Evolutionary conservation across 2,797 vertebrate genomes (phyloP).

Genomic region (Silurus aristotelis): DNA sequence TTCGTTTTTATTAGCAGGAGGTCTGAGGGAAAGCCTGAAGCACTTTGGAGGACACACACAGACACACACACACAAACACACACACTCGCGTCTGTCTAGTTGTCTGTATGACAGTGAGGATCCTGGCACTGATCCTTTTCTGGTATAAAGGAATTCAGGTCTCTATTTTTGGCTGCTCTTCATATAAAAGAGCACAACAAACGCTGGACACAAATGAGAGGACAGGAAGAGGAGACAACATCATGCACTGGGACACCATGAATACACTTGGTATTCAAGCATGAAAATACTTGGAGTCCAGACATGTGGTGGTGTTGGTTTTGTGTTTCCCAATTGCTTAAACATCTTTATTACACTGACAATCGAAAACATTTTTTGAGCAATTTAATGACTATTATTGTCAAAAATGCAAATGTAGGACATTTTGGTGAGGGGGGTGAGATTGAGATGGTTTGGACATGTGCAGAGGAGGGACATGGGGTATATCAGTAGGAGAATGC

Average conservation of each 20-base stretch:
- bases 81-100: slow-evolving; percentile 3
- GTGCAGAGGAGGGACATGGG: too few species aligned
- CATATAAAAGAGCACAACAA: not conserved
- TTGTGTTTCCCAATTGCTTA: not conserved
- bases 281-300: not conserved
- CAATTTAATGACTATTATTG: not conserved
- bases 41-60: not conserved
- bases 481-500: too few species aligned
- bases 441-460: too few species aligned
- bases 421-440: too few species aligned
- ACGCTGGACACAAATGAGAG: not conserved
- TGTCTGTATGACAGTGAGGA: slow-evolving; percentile 17
- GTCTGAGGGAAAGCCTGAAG: slow-evolving; percentile 22
- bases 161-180: not conserved
- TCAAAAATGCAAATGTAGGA: not conserved
- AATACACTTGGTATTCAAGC: not conserved
- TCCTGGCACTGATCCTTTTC: slow-evolving; percentile 7
- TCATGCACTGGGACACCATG: not conserved
- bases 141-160: slow-evolving; percentile 20
- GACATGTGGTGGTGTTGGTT: not conserved
- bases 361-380: not conserved
- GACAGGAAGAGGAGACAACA: not conserved
- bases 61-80: not conserved
- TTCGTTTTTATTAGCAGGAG: slow-evolving; percentile 32
- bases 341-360: not conserved